A percentile compares a stretch with the other conserved stretches of the same genome.
Evolutionary conservation across 2,888 invertebrate species (phyloP).

Genomic region (Helobdella robusta): DNA sequence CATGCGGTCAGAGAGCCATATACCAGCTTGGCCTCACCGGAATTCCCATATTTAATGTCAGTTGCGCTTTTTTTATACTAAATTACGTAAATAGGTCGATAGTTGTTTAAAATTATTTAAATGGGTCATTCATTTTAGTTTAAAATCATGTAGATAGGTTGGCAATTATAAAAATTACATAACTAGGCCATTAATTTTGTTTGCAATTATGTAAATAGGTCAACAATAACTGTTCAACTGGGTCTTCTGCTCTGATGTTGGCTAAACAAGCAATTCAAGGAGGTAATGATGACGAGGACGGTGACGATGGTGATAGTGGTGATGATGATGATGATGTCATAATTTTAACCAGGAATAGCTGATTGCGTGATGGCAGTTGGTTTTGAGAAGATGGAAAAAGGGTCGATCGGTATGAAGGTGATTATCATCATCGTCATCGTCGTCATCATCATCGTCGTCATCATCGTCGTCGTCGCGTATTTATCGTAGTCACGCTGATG

Average conservation of each 20-base stretch:
- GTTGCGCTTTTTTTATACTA: slow-evolving; percentile 24
- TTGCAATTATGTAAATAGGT: no score
- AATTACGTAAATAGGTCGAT: not conserved
- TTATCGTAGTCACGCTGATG: no score
- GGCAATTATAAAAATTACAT: not conserved
- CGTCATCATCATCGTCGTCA: no score
- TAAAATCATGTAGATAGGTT: not conserved
- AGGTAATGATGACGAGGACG: slow-evolving; percentile 48
- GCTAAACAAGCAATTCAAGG: slow-evolving; percentile 85
- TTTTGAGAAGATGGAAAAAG: slow-evolving; percentile 95
- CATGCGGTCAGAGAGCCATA: slow-evolving; percentile 84
- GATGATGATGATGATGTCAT: not conserved
- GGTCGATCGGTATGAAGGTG: slow-evolving; percentile 59
- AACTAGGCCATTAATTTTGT: no score
- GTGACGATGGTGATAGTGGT: not conserved
- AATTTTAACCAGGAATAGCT: slow-evolving; percentile 55
- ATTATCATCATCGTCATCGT: no score
- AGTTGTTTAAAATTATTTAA: not conserved
- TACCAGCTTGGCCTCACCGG: slow-evolving; percentile 91
- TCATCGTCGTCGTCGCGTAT: no score
- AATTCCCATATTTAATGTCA: slow-evolving; percentile 84
- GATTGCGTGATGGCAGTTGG: slow-evolving; percentile 86
- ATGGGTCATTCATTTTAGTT: not conserved
- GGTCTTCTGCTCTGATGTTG: slow-evolving; percentile 79
- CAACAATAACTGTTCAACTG: slow-evolving; percentile 96